Evolutionary conservation across 2,797 vertebrate species (phyloP), one percentile per base, ranked within the genome.

Genomic region (Muscicapa comitata): DNA sequence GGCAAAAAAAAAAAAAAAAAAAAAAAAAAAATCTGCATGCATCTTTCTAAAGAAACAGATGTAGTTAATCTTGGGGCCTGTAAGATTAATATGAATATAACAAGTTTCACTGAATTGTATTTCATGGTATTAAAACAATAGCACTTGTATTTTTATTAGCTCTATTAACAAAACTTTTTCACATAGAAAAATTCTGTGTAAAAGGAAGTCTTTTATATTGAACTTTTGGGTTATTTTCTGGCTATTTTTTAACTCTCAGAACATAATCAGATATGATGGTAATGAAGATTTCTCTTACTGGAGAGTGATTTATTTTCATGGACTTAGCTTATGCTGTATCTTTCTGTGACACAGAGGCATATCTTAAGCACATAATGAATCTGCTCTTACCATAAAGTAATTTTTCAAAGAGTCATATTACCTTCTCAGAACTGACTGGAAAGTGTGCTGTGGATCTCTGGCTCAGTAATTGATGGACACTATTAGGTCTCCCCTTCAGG

Each of bases 401-500:
- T 62, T 91, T 91, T 87, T 87, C 71, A 74, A 53, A 86, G 38
- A 54, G 20, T 80, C 17, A 33, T 53, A 47, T 35, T 91, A 14
- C 57, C 35, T 90, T 74, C 59, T 89, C 78, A 90, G 93, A 93
- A 71, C 53, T 90, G 72, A 90, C 57, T 91, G 71, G 81, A 76
- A 94, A 86, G 40, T 47, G 48, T 53, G 71, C 19, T 29, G 1
- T 35, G 55, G 68, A 83, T 85, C 68, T 77, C 81, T 88, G 67
- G 42, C 50, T 82, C 53, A 51, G 81, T 82, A 95, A 85, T 31
- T 95, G 92, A 96, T 86, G 87, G 88, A 95, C 75, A 86, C 84
- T 90, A 86, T 89, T 65, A 94, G 90, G 90, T 95, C 94, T 95
- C 87, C 53, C 61, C 65, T 94, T 88, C 68, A 93, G 68, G 72